Base-by-base conservation (phyloP, 2,888 invertebrate genomes). In the Acleris emargana region DNA sequence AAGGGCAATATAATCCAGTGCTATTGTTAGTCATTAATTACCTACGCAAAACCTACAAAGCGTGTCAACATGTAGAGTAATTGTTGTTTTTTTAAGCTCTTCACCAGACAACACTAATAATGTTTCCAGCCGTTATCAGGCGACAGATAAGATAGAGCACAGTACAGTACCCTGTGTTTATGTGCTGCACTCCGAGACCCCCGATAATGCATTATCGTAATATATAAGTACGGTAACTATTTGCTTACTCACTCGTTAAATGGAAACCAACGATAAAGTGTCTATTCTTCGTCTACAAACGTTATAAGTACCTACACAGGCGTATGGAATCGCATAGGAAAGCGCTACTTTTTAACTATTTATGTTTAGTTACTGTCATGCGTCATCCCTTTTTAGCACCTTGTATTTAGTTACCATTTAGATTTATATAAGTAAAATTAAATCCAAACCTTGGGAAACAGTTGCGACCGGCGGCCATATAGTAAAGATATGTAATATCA, bases 101-200 rank as follows among this genome's bases (percentile, higher is more conserved):
- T 53, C 47, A 42, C 64, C 43, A 57, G 62, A 82, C 74, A 84
- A 79, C 79, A 80, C 78, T 82, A 84, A 79, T 82, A 83, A 85
- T 81, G 82, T 82, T 81, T 79, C 79, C 73, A 77, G 78, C 71
- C 73, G 76, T 89, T 88, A 90, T 89, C 89, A 82, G 79, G 63
- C 77, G 76, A 69, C 72, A 78, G 90, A 91, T 89, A 89, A 90
- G 90, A 90, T 89, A 88, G 67, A 62, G 61, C 32, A 62, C 67
- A 69, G 80, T 81, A 84, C 80, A 84, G 84, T 83, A 82, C 83
- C 86, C 84, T 86, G 88, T 90, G 88, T 89, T 88, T 87, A 86
- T 83, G 80, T 79, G 75, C 75, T 85, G 84, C 86, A 84, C 86
- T 87, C 79, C 77, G 81, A 84, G 83, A 85, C 83, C 83, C 79